phyloP scores from a whole-genome alignment of 2,113 vertebrate genomes.

The Embiotoca jacksoni region DNA sequence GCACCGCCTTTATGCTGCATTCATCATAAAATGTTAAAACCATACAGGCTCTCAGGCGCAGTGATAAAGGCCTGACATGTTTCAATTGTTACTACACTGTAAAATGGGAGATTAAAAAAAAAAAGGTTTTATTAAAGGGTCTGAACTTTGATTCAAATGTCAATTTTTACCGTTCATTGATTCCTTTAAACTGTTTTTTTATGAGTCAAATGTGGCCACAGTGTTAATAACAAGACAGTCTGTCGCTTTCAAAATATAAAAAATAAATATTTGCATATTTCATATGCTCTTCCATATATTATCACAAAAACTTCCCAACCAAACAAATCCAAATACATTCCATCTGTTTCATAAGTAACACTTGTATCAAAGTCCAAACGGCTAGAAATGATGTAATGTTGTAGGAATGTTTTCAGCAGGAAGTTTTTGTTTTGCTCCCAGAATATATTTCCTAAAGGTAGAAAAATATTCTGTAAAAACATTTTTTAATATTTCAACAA shows the following conservation, averaged over 20 bases:
- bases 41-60: constrained; percentile 9
- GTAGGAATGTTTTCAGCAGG: too few species aligned
- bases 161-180: too few species aligned
- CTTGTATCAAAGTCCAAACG: too few species aligned
- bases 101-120: neutral
- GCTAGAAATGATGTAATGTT: neutral
- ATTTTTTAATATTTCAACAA: too few species aligned
- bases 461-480: too few species aligned
- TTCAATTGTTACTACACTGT: neutral
- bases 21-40: neutral
- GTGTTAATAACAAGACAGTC: neutral
- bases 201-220: neutral
- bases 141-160: neutral
- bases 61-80: neutral
- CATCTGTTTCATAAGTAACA: neutral
- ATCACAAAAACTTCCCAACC: neutral
- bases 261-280: constrained; percentile 11
- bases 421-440: too few species aligned
- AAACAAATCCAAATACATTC: neutral
- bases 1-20: too few species aligned
- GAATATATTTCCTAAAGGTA: too few species aligned
- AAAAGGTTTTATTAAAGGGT: too few species aligned
- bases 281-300: neutral
- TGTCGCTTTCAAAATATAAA: neutral
- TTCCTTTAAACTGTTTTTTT: too few species aligned